Conservation (phyloP, 2,888 invertebrate genomes). For the Heteropelma amictum region DNA sequence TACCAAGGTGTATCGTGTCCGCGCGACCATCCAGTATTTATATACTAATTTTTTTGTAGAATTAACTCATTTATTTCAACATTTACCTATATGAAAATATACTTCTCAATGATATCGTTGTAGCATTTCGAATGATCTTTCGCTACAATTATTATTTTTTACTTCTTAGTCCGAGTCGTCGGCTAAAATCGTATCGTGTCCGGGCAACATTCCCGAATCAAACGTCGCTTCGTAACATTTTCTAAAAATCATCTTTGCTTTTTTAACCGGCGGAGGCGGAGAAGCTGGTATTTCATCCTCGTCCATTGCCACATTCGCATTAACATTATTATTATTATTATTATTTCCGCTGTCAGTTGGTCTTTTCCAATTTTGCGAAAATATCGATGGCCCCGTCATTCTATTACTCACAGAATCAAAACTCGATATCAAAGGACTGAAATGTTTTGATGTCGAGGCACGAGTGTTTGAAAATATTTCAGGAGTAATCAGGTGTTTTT, state of each 20-base stretch:
- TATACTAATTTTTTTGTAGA: no score
- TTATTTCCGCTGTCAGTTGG: neutral
- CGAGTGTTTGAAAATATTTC: neutral
- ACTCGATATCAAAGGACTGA: slow-evolving; percentile 27
- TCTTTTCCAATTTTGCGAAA: slow-evolving; percentile 44
- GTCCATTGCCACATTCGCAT: slow-evolving; percentile 58
- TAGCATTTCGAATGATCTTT: neutral
- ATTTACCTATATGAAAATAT: no score
- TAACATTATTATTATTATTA: no score
- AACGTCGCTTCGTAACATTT: slow-evolving; percentile 88
- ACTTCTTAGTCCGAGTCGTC: slow-evolving; percentile 87
- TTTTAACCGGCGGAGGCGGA: slow-evolving; percentile 81
- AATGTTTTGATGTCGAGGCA: neutral
- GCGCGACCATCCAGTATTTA: no score
- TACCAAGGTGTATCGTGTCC: no score
- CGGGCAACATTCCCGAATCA: slow-evolving; percentile 80
- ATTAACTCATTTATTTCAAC: no score
- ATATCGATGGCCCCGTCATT: slow-evolving; percentile 41
- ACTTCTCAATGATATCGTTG: neutral
- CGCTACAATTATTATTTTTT: slow-evolving; percentile 27
- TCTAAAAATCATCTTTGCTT: slow-evolving; percentile 83
- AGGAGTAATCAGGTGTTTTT: neutral
- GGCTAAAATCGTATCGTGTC: slow-evolving; percentile 82
- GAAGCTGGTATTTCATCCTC: slow-evolving; percentile 81
- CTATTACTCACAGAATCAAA: slow-evolving; percentile 4